Base-by-base conservation (phyloP, 2,797 vertebrate species). In the Acridotheres tristis region DNA sequence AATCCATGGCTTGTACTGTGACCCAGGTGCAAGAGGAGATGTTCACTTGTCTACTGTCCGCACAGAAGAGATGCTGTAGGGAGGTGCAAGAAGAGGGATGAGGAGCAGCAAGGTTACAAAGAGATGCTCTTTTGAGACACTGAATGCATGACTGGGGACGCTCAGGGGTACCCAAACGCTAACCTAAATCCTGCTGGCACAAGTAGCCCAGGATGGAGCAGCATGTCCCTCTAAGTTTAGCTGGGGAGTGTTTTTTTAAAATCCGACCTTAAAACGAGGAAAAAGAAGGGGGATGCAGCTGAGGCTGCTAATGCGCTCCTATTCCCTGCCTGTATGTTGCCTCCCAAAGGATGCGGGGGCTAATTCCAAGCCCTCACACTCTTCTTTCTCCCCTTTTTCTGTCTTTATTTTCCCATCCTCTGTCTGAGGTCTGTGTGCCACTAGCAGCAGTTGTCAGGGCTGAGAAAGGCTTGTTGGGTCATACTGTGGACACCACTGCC, bases 81-180 rank as follows among this genome's bases (percentile, higher is more conserved):
- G 38, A 59, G 13, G 16, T 58, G 34, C 36, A 77, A 45, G 43
- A 54, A 25, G 59, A 47, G 25, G 11, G 13, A 51, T 48, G 19
- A 58, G 55, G 34, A 90, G 21, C 26, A 53, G 36, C 62, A 77
- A 42, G 13, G 16, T 58, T 59, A 58, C n/a, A 38, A 75, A 65
- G 30, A 63, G 13, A 36, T 55, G 51, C 15, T 62, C 15, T 21
- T 69, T 30, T 16, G 18, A 51, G 57, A 51, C 1, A 5, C 30
- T 65, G 27, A 61, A 20, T 2, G 0, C 15, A 10, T 81, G 54
- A 4, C 36, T 85, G 68, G 22, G 14, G 30, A 30, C 22, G 27
- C 9, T 21, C 26, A 42, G 51, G 34, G 17, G 3, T 48, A 43
- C 5, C 32, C 1, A 1, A 36, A 69, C 0, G 0, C 26, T 65